Evolutionary conservation across 2,888 invertebrate species (phyloP), one percentile per base, ranked within the genome.

Genomic region (Aphidoletes aphidimyza): DNA sequence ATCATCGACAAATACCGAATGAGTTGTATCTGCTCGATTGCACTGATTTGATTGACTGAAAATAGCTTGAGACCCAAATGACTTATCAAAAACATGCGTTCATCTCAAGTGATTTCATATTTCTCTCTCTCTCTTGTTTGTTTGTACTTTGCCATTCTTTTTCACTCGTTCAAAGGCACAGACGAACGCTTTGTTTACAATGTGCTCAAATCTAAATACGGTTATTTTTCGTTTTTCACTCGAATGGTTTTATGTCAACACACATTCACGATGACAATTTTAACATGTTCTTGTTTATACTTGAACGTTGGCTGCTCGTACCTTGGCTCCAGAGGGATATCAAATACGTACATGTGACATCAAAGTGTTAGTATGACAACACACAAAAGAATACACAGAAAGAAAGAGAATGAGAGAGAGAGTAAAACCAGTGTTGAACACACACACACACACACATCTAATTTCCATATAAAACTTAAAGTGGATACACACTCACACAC

Each of bases 171-270:
- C 5, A 22, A 17, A 14, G 6, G 8, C 17, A 54, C 22, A n/a
- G 54, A 54, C 47, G 22, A 26, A n/a, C 22, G 22, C 34, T 30
- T 69, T 69, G 69, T 69, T 69, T 30, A 34, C 26, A 2, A 69
- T 26, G 30, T 69, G 26, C 11, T 30, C 30, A 30, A 34, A 14
- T 69, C 3, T 69, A 69, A 69, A 69, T 69, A 69, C 69, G 69
- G 34, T 69, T 69, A 69, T 69, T 69, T 69, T 69, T 69, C n/a
- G 69, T 69, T 69, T 69, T 9, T 30, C 69, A 69, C 69, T 69
- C n/a, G 69, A 30, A 69, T 69, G 69, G 30, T 69, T 19, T 54
- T 54, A 54, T 54, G 54, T 54, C 22, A 22, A 26, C 17, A 5
- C 3, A 54, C 26, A 54, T n/a, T 2, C 54, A 54, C 22, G 17